Conservation (phyloP, 2,797 vertebrate species). For the Caiman crocodilus region DNA sequence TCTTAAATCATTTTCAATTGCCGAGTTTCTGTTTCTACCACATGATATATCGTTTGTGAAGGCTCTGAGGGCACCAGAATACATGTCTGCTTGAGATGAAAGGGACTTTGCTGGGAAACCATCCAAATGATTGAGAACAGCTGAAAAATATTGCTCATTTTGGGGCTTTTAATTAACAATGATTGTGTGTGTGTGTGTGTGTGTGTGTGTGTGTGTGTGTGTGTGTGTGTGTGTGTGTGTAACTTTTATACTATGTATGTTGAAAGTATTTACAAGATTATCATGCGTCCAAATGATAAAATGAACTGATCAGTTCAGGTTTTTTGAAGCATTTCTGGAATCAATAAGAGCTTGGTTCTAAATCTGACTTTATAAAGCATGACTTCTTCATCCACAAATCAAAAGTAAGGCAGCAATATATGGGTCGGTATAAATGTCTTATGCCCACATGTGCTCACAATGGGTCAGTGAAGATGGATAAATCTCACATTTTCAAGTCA, state of each 20-base stretch:
- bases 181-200: background rate
- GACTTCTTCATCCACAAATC: background rate
- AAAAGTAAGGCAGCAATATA: background rate
- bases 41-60: background rate
- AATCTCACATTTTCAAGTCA: background rate
- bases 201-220: constrained; percentile 2
- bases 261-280: background rate
- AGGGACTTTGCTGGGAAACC: background rate
- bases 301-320: constrained; percentile 5
- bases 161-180: background rate
- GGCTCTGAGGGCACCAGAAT: background rate
- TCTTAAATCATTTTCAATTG: background rate
- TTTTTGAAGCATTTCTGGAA: constrained; percentile 42
- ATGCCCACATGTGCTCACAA: too few species aligned
- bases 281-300: constrained; percentile 6
- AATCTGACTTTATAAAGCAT: background rate
- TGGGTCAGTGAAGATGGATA: background rate
- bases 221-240: background rate
- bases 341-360: background rate
- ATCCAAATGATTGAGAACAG: background rate
- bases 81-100: background rate
- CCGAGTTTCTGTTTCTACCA: background rate
- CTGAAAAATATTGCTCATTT: background rate
- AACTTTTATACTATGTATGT: background rate
- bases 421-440: background rate